Conservation (phyloP, 1,140 invertebrate genomes). For the Rhyacophila brunnea region DNA sequence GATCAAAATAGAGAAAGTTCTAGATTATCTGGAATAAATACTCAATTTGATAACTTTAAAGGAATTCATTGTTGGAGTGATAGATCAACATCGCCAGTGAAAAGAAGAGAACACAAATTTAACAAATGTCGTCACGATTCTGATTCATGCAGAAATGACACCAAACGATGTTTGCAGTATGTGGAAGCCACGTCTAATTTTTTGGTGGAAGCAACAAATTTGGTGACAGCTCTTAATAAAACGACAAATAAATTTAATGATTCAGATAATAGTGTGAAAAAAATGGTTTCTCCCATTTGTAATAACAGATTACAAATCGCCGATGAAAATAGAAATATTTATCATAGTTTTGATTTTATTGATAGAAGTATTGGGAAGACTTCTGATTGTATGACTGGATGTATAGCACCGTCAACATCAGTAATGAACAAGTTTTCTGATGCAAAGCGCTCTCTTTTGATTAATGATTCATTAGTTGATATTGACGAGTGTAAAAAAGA, state of each 20-base stretch:
- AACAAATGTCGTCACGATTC: background rate
- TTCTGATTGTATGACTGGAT: background rate
- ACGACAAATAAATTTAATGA: constrained; percentile 9
- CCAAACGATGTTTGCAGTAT: constrained; percentile 22
- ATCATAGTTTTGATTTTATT: background rate
- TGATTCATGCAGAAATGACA: background rate
- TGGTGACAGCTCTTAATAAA: constrained; percentile 22
- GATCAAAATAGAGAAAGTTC: constrained; percentile 3
- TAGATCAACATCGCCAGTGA: background rate
- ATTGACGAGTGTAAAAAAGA: constrained; percentile 21
- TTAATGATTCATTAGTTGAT: constrained; percentile 32
- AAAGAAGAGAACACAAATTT: constrained; percentile 1
- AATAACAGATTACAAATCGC: constrained; percentile 25
- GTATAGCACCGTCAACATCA: constrained; percentile 1
- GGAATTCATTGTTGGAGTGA: constrained; percentile 30
- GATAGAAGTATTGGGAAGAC: background rate
- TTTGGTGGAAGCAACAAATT: constrained; percentile 26
- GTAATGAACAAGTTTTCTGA: background rate
- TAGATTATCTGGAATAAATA: background rate
- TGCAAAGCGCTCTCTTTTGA: constrained; percentile 23
- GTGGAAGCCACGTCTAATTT: constrained; percentile 29
- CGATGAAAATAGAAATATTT: constrained; percentile 23
- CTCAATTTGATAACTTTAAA: constrained; percentile 18
- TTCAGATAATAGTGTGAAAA: background rate
- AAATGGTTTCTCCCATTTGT: constrained; percentile 30